These are phyloP conservation scores for Ochotona curzoniae DNA, from an alignment of 2,113 vertebrate genomes.

Conservation along the genomic window DNA sequence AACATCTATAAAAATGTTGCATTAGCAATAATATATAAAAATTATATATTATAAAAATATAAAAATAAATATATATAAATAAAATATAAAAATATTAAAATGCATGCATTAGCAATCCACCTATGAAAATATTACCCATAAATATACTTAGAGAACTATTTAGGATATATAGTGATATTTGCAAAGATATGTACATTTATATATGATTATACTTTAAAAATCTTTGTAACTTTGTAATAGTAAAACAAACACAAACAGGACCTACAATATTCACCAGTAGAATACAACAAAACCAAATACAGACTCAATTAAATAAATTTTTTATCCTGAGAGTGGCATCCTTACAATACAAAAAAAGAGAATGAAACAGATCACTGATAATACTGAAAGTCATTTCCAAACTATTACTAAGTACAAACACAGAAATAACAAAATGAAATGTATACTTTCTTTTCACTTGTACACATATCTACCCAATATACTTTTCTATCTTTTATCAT, in stretches of 20 bases:
- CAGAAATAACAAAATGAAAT: background rate
- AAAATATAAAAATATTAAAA: too few relatives aligned
- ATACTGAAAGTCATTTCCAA: background rate
- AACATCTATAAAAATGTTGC: too few relatives aligned
- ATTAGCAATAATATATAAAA: too few relatives aligned
- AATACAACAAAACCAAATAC: background rate
- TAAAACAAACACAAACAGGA: background rate
- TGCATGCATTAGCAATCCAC: background rate
- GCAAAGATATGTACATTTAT: background rate
- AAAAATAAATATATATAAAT: too few relatives aligned
- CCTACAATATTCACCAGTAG: background rate
- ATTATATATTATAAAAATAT: too few relatives aligned
- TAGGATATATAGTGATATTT: background rate
- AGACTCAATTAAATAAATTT: background rate
- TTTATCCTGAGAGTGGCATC: background rate
- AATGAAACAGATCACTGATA: background rate
- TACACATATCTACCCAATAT: background rate
- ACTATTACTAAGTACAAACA: background rate
- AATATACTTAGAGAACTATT: background rate
- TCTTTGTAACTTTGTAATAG: background rate
- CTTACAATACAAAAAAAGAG: background rate
- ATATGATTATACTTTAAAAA: background rate
- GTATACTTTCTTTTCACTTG: background rate
- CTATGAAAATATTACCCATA: background rate
- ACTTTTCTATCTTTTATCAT: background rate